These are phyloP conservation scores for Spodoptera exigua DNA, from an alignment of 2,888 invertebrate genomes.

Conservation along the genomic window DNA sequence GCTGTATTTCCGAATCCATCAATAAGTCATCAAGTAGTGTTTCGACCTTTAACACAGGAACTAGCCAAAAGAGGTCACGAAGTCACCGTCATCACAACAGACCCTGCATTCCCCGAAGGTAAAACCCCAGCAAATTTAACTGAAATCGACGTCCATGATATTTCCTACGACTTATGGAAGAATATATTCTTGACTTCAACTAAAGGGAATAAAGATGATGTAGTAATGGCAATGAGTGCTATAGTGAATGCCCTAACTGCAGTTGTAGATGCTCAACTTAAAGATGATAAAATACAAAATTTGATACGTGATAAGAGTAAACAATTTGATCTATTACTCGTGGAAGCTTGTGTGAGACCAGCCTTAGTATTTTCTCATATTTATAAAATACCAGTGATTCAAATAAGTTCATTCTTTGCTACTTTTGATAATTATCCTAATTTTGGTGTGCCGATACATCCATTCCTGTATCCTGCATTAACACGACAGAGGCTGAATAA, in stretches of 20 bases:
- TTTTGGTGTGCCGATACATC: constrained; percentile 64
- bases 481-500: constrained; percentile 54
- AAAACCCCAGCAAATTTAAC: constrained; percentile 70
- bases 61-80: constrained; percentile 82
- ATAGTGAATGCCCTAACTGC: constrained; percentile 11
- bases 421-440: constrained; percentile 44
- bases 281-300: constrained; percentile 51
- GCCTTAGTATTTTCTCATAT: constrained; percentile 54
- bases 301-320: constrained; percentile 53
- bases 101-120: constrained; percentile 71
- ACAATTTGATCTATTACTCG: constrained; percentile 64
- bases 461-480: constrained; percentile 61
- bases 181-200: constrained; percentile 26
- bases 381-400: constrained; percentile 62
- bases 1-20: constrained; percentile 75
- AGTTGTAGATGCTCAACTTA: constrained; percentile 43
- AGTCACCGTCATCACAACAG: constrained; percentile 76
- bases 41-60: constrained; percentile 73
- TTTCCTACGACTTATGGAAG: constrained; percentile 63
- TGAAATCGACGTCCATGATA: constrained; percentile 76
- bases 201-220: constrained; percentile 37
- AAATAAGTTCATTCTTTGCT: constrained; percentile 65
- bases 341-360: constrained; percentile 58
- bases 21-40: constrained; percentile 83
- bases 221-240: constrained; percentile 12